These are phyloP conservation scores for Apeltes quadracus DNA, from an alignment of 2,113 vertebrate species.

Conservation along the genomic window DNA sequence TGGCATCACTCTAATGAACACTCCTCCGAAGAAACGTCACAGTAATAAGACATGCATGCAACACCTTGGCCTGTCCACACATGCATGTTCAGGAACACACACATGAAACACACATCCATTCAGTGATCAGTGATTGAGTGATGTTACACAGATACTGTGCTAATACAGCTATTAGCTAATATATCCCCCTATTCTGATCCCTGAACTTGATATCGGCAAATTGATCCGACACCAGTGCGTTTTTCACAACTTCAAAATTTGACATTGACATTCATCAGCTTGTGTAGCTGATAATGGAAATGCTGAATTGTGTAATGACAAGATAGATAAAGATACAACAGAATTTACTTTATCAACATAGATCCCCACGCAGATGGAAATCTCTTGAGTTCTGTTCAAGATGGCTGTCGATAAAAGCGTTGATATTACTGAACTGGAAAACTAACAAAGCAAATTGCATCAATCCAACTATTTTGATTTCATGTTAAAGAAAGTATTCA, in stretches of 20 bases:
- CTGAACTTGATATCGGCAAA: not conserved
- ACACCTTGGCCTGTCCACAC: constrained; percentile 6
- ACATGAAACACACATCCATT: not conserved
- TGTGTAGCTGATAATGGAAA: not conserved
- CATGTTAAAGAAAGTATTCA: no score
- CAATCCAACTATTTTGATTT: no score
- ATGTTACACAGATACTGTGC: constrained; percentile 1
- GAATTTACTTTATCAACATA: not conserved
- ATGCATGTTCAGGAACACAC: not conserved
- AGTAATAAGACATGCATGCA: constrained; percentile 9
- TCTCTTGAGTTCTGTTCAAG: not conserved
- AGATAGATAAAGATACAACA: not conserved
- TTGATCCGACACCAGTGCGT: not conserved
- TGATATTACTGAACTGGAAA: not conserved
- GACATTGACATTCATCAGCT: not conserved
- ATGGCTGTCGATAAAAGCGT: not conserved
- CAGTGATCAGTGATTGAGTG: not conserved
- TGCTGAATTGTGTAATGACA: not conserved
- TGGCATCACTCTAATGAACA: constrained; percentile 18
- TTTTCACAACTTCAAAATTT: not conserved
- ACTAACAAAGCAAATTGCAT: not conserved
- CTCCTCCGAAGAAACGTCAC: constrained; percentile 16
- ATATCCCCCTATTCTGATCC: not conserved
- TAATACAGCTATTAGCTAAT: no score
- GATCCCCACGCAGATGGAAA: not conserved